Evolutionary conservation across 2,888 invertebrate genomes (phyloP).

Genomic region (Melanostoma mellinum): DNA sequence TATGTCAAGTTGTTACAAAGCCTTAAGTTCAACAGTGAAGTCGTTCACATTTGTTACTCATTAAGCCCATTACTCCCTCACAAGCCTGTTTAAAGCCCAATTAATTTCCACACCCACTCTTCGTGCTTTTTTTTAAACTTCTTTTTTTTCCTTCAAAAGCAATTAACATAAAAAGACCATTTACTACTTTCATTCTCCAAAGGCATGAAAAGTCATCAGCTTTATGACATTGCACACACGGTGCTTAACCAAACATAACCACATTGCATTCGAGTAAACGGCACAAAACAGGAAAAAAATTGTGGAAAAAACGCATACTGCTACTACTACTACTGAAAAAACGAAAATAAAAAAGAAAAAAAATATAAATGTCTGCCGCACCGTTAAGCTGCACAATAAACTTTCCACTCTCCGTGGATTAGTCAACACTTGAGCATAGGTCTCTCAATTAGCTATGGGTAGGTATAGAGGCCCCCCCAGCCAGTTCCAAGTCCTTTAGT

Average conservation of each 20-base stretch:
- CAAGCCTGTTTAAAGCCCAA: slow-evolving; percentile 41
- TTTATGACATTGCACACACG: slow-evolving; percentile 59
- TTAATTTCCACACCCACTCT: slow-evolving; percentile 26
- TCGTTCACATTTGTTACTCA: slow-evolving; percentile 33
- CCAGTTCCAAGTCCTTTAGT: slow-evolving; percentile 23
- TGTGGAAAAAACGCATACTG: slow-evolving; percentile 8
- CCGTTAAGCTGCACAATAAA: slow-evolving; percentile 69
- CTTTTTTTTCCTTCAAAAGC: slow-evolving; percentile 19
- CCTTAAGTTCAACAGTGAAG: slow-evolving; percentile 16
- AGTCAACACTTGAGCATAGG: slow-evolving; percentile 68
- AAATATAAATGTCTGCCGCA: slow-evolving; percentile 47
- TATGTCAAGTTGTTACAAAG: slow-evolving; percentile 27
- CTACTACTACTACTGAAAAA: neutral
- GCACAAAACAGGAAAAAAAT: neutral
- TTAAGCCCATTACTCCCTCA: slow-evolving; percentile 35
- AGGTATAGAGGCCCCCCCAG: neutral
- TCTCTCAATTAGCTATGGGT: slow-evolving; percentile 62
- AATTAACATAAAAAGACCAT: slow-evolving; percentile 46
- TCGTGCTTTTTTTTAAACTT: neutral
- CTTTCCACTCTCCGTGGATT: slow-evolving; percentile 65
- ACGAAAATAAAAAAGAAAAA: neutral
- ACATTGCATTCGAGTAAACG: slow-evolving; percentile 34
- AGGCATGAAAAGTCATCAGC: slow-evolving; percentile 62
- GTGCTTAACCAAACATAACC: slow-evolving; percentile 68
- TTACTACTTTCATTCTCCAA: slow-evolving; percentile 51